phyloP scores from a whole-genome alignment of 2,888 invertebrate species.

The Caenorhabditis wallacei region DNA sequence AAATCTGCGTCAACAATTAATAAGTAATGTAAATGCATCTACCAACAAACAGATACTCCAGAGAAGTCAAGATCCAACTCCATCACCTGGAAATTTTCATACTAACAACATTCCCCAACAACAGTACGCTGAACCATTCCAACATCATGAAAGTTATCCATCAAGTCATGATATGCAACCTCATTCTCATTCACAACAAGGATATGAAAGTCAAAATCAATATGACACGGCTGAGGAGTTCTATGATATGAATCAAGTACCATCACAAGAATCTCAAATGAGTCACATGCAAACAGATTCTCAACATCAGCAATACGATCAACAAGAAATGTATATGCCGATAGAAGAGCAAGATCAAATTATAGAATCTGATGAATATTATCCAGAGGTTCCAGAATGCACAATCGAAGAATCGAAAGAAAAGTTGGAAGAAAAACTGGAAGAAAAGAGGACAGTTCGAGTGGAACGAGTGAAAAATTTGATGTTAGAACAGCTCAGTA shows the following conservation, averaged over 20 bases:
- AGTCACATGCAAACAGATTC: background rate
- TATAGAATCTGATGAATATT: background rate
- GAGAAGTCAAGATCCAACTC: conserved; percentile 20
- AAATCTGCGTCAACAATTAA: conserved; percentile 43
- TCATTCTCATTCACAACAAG: conserved; percentile 30
- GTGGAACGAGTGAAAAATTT: conserved; percentile 18
- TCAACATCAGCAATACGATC: conserved; percentile 5
- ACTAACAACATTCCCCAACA: conserved; percentile 20
- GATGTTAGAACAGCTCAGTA: conserved; percentile 22
- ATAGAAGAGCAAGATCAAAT: background rate
- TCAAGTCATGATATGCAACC: conserved; percentile 36
- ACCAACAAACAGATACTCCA: conserved; percentile 13
- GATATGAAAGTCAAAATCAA: conserved; percentile 14
- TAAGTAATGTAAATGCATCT: conserved; percentile 26
- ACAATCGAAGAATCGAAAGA: conserved; percentile 6
- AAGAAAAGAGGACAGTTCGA: conserved; percentile 12
- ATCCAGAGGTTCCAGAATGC: conserved; percentile 1
- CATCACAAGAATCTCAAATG: conserved; percentile 14
- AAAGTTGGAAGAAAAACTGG: conserved; percentile 11
- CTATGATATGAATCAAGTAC: conserved; percentile 11
- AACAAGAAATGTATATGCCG: conserved; percentile 15
- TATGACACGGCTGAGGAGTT: background rate
- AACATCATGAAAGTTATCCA: conserved; percentile 20
- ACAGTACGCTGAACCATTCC: conserved; percentile 36
- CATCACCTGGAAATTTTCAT: conserved; percentile 40